Percentiles rank a stretch among this genome's conserved stretches.
These are phyloP conservation scores for Albula goreensis DNA, from an alignment of 2,113 vertebrate species.

Conservation along the genomic window DNA sequence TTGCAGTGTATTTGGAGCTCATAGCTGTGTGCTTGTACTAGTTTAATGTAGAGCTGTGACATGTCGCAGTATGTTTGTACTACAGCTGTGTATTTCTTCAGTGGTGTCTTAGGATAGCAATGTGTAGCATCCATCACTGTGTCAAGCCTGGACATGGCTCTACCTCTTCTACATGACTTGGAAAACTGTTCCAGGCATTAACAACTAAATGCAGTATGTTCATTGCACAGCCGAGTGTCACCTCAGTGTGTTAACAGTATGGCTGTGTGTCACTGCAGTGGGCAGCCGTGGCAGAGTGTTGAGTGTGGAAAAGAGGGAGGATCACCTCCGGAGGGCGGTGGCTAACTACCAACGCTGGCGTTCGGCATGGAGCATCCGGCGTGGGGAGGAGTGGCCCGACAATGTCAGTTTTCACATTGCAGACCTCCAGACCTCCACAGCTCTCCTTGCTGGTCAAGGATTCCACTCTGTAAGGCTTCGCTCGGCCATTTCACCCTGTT, in stretches of 20 bases:
- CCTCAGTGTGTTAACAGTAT: not conserved
- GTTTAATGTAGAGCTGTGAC: no score
- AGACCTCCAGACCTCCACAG: slow-evolving; percentile 70
- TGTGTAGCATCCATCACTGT: no score
- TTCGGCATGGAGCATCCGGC: slow-evolving; percentile 73
- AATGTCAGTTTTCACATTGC: slow-evolving; percentile 80
- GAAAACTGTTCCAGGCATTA: not conserved
- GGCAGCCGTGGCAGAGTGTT: slow-evolving; percentile 78
- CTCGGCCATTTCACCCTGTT: not conserved
- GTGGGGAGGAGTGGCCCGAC: slow-evolving; percentile 79
- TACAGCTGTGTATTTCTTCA: no score
- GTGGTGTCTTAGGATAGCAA: no score
- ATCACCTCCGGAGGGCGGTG: slow-evolving; percentile 77
- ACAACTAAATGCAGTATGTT: not conserved
- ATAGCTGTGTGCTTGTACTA: no score
- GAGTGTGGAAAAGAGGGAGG: slow-evolving; percentile 83
- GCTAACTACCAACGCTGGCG: slow-evolving; percentile 82
- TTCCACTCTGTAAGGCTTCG: slow-evolving; percentile 77
- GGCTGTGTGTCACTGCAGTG: slow-evolving; percentile 65
- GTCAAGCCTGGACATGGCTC: no score
- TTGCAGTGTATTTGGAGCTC: no score
- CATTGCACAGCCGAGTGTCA: no score
- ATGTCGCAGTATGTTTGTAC: no score
- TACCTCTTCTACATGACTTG: no score
- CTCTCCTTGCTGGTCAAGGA: slow-evolving; percentile 66